Conservation (phyloP, 1,140 invertebrate species). For the Micrasema minimum region DNA sequence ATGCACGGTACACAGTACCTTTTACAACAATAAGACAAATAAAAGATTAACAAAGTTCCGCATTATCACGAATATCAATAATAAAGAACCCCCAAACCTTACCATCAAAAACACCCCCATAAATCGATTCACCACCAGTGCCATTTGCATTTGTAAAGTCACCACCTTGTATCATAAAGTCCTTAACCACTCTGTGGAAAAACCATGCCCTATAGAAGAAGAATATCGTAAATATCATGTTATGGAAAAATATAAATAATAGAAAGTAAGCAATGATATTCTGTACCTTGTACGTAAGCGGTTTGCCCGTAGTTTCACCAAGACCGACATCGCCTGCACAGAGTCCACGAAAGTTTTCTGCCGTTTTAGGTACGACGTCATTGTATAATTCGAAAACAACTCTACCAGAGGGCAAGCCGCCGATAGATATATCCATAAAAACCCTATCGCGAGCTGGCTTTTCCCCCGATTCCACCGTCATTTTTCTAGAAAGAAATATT, state of each 20-base stretch:
- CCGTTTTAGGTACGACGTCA: slow-evolving; percentile 93
- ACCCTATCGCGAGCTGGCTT: slow-evolving; percentile 67
- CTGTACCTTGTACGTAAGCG: slow-evolving; percentile 76
- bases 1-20: too few species aligned
- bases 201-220: slow-evolving; percentile 75
- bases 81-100: slow-evolving; percentile 42
- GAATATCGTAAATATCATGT: not conserved
- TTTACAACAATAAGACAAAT: too few species aligned
- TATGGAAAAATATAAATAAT: not conserved
- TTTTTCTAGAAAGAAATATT: slow-evolving; percentile 35
- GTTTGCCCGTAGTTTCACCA: slow-evolving; percentile 78
- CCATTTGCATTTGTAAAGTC: slow-evolving; percentile 92
- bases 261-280: not conserved
- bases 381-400: slow-evolving; percentile 95
- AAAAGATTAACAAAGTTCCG: too few species aligned
- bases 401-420: slow-evolving; percentile 85
- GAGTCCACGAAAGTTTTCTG: slow-evolving; percentile 92
- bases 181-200: slow-evolving; percentile 94
- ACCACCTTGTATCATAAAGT: slow-evolving; percentile 91
- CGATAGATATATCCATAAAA: slow-evolving; percentile 94
- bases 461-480: slow-evolving; percentile 46
- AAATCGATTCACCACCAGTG: slow-evolving; percentile 91
- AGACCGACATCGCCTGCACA: slow-evolving; percentile 90
- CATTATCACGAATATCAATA: not conserved
- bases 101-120: slow-evolving; percentile 90